Conservation (phyloP, 1,140 invertebrate species). For the Doryteuthis pealeii region DNA sequence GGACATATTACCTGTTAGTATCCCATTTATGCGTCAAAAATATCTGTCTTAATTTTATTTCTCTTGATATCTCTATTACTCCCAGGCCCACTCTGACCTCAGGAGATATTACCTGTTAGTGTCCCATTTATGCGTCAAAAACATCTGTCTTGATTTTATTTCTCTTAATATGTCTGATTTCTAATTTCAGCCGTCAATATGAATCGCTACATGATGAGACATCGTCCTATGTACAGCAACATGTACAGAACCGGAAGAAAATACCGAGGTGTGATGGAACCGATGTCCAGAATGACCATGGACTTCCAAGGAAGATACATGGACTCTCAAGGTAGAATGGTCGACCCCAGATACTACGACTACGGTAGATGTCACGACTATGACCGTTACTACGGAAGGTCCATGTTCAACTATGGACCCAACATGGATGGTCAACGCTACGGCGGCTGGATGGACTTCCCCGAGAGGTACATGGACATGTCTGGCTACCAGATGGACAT, state of each 20-base stretch:
- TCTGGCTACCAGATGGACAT: slow-evolving; percentile 1
- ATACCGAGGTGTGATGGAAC: background rate
- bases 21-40: no score
- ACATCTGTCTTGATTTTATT: no score
- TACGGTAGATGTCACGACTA: background rate
- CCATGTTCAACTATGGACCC: background rate
- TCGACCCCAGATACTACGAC: background rate
- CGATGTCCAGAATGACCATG: background rate
- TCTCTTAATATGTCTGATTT: no score
- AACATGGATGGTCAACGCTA: background rate
- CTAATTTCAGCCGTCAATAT: no score
- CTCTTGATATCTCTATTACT: no score
- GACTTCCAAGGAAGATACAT: slow-evolving; percentile 7
- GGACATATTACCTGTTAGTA: no score
- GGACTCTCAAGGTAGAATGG: slow-evolving; percentile 1
- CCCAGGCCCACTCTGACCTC: no score
- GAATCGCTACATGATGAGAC: no score
- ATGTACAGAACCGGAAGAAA: background rate
- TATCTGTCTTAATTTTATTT: no score
- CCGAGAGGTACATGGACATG: slow-evolving; percentile 5
- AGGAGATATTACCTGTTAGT: no score
- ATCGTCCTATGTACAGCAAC: background rate
- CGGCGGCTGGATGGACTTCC: background rate
- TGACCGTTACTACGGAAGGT: background rate
- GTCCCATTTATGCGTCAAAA: no score